Base-by-base conservation (phyloP, 2,113 vertebrate genomes). In the Regulus satrapa region DNA sequence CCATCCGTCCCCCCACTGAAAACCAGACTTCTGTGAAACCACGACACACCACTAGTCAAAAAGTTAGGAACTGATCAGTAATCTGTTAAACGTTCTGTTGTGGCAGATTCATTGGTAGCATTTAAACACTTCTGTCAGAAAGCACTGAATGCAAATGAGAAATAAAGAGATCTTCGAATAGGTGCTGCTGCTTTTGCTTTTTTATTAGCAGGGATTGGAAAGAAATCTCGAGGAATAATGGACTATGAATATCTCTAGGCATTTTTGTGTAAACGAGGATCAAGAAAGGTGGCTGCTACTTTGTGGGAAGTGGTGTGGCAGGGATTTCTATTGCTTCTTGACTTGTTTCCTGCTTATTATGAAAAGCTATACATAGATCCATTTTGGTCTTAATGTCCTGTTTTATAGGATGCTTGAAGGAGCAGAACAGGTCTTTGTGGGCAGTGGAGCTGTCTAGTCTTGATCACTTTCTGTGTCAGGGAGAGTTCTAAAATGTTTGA, bases 161-260 rank as follows among this genome's bases (percentile, higher is more conserved):
- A 59, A 34, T 55, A 17, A 49, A 72, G 38, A 49, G 4, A 38
- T 46, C 25, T 48, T 73, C 34, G n/a, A 54, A 8, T 45, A 56
- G 32, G 12, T 58, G 8, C 46, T 63, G 6, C 38, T 41, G 55
- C 14, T 67, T 31, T 75, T 86, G 10, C 43, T 58, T 67, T 17
- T 83, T 59, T 32, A 17, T 76, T 62, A 29, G 4, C 12, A 48
- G 21, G 3, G 9, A 8, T 32, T 71, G 19, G 9, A 48, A 61
- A n/a, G 18, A 54, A 18, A 13, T 56, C 31, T 69, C 3, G 36
- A 21, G 66, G 32, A 32, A 31, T 20, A 32, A 31, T 20, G 13
- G 13, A 25, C 17, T 77, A 0, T 7, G 1, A 80, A 8, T 68
- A 34, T 49, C 15, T 2, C 0, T n/a, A 36, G 56, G 8, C 0